Conservation (phyloP, 2,797 vertebrate genomes). For the Oreochromis grahami region DNA sequence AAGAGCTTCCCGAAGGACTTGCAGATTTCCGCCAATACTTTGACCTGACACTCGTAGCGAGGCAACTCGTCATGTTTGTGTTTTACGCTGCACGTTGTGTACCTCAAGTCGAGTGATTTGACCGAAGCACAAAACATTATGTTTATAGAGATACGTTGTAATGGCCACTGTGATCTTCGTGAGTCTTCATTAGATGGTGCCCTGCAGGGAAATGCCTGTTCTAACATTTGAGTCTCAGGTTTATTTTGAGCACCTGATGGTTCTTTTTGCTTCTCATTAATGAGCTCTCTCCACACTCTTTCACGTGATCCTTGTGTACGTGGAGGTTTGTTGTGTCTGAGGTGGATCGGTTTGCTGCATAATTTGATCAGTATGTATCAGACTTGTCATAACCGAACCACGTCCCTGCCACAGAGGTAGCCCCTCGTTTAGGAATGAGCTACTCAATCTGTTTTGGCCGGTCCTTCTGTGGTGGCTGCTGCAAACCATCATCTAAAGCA, state of each 20-base stretch:
- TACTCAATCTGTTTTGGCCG: background rate
- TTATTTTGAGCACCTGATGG: background rate
- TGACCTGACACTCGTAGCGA: accelerated
- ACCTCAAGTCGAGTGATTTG: background rate
- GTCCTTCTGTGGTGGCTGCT: background rate
- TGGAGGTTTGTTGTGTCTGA: background rate
- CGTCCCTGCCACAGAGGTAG: background rate
- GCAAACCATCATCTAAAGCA: accelerated
- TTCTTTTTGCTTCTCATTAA: background rate
- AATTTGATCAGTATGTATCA: background rate
- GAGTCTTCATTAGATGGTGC: accelerated
- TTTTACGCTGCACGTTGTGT: background rate
- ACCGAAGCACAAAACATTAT: background rate
- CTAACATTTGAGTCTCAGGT: background rate
- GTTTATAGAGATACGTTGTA: background rate
- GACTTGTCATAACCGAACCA: background rate
- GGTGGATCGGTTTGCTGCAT: background rate
- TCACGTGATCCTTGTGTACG: accelerated
- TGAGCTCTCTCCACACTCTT: background rate
- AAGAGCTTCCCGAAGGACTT: no score
- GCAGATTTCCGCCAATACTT: background rate
- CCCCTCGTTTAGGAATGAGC: background rate
- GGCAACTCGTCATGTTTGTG: background rate
- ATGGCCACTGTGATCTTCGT: background rate
- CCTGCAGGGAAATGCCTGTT: background rate